Evolutionary conservation across 1,140 invertebrate species (phyloP).

Genomic region (Hirudo medicinalis): DNA sequence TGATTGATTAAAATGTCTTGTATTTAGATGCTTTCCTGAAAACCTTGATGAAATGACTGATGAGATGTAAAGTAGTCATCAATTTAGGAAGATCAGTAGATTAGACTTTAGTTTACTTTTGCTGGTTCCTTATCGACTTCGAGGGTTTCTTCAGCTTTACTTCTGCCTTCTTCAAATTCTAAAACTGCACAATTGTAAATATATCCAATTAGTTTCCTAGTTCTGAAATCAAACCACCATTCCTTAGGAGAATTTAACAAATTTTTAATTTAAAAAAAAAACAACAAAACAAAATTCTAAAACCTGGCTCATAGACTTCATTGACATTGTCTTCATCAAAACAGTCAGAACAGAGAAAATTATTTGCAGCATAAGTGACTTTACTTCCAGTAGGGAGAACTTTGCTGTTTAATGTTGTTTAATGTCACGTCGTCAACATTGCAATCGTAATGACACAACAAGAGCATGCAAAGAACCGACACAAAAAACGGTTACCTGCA

Average conservation of each 20-base stretch:
- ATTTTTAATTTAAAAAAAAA: not conserved
- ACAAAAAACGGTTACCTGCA: slow-evolving; percentile 51
- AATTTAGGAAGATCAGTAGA: no score
- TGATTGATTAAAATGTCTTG: no score
- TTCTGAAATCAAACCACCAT: not conserved
- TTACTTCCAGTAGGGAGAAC: slow-evolving; percentile 48
- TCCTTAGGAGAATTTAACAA: not conserved
- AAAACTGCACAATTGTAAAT: not conserved
- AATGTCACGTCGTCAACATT: not conserved
- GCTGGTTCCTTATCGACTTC: no score
- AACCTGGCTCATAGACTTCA: not conserved
- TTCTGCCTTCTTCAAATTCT: not conserved
- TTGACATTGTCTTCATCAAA: not conserved
- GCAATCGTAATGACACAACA: not conserved
- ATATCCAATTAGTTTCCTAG: not conserved
- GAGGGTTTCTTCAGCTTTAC: no score
- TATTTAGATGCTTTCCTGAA: no score
- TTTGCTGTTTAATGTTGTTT: slow-evolving; percentile 16
- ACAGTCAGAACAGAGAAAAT: slow-evolving; percentile 32
- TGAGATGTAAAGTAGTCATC: no score
- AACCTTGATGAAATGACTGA: no score
- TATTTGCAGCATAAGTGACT: slow-evolving; percentile 69
- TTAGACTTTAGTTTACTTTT: no score
- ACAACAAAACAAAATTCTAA: not conserved
- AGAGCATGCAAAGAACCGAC: not conserved